A percentile compares a stretch with the other conserved stretches of the same genome.
phyloP scores from a whole-genome alignment of 1,140 invertebrate genomes.

The Scaptomyza montana region DNA sequence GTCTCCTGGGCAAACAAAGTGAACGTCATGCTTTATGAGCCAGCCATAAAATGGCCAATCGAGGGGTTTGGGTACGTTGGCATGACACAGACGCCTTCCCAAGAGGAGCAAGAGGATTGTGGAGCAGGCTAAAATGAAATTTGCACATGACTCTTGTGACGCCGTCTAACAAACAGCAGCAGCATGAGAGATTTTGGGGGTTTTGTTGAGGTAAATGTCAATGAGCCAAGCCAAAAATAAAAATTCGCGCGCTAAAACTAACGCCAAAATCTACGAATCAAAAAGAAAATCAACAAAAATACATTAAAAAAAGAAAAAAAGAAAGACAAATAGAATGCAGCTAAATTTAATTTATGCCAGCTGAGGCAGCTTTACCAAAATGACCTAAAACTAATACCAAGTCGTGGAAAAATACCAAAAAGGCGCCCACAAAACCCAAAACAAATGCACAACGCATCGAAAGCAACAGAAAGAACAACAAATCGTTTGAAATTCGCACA shows the following conservation, averaged over 20 bases:
- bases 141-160: conserved; percentile 46
- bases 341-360: conserved; percentile 46
- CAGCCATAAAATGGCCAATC: neutral
- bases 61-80: conserved; percentile 12
- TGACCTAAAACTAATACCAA: conserved; percentile 42
- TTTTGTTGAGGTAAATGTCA: conserved; percentile 46
- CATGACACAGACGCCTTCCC: conserved; percentile 28
- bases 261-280: conserved; percentile 24
- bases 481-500: conserved; percentile 49
- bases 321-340: conserved; percentile 6
- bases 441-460: conserved; percentile 11
- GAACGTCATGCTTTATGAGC: no score
- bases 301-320: neutral
- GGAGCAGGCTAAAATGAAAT: neutral
- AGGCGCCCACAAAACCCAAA: conserved; percentile 22
- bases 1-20: conserved; percentile 38
- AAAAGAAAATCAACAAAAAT: conserved; percentile 19
- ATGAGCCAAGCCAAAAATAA: conserved; percentile 50
- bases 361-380: conserved; percentile 23
- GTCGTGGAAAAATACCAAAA: conserved; percentile 53
- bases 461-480: conserved; percentile 37
- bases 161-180: neutral
- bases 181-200: neutral
- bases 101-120: neutral
- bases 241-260: conserved; percentile 33